These are phyloP conservation scores for Orthonyx spaldingii DNA, from an alignment of 2,113 vertebrate species.

Conservation along the genomic window DNA sequence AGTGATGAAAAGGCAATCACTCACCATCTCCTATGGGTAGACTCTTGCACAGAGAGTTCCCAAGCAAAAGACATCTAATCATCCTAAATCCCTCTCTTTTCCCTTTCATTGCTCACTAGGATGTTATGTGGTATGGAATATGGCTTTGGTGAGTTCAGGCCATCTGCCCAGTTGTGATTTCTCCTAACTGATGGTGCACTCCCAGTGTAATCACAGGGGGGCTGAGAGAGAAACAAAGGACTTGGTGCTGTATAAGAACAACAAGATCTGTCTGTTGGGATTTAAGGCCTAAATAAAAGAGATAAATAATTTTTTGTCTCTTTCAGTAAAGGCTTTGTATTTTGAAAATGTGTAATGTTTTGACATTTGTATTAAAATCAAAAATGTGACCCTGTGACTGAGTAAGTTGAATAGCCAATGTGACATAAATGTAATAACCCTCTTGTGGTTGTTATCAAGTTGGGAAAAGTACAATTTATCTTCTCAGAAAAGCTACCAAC, in stretches of 20 bases:
- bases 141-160: background rate
- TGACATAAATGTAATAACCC: background rate
- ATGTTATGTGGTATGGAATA: background rate
- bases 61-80: background rate
- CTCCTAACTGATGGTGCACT: rapidly evolving
- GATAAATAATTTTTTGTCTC: background rate
- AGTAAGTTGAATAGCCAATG: background rate
- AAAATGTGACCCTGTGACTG: background rate
- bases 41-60: background rate
- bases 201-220: background rate
- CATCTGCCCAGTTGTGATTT: background rate
- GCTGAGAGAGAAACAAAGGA: background rate
- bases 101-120: background rate
- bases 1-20: background rate
- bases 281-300: background rate
- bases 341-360: background rate
- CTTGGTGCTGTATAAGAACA: background rate
- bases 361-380: background rate
- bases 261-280: background rate
- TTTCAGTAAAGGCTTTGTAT: background rate
- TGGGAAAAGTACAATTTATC: background rate
- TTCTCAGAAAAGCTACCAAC: background rate
- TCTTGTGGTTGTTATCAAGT: background rate
- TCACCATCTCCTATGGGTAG: background rate
- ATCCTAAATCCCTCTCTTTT: background rate